Percentiles rank a stretch among this genome's conserved stretches.
Conservation (phyloP, 2,797 vertebrate genomes). For the Sebastes hubbsi region DNA sequence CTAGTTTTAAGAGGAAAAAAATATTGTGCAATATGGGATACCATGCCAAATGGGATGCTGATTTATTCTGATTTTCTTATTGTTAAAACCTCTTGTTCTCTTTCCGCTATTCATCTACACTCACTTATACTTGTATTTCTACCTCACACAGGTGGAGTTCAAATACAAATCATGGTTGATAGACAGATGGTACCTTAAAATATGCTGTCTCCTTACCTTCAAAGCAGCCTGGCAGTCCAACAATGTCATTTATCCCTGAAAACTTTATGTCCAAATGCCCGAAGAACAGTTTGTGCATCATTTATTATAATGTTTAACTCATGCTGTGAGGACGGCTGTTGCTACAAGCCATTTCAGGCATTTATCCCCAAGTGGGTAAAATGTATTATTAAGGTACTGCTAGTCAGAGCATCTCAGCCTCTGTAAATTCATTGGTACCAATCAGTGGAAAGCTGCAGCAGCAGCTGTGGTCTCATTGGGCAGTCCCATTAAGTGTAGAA, state of each 20-base stretch:
- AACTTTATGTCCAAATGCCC: not conserved
- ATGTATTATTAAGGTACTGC: not conserved
- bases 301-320: not conserved
- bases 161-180: not conserved
- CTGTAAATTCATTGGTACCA: not conserved
- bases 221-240: not conserved
- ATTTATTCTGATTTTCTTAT: not conserved
- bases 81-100: not conserved
- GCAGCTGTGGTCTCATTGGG: not conserved
- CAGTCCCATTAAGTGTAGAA: not conserved
- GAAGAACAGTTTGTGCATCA: not conserved
- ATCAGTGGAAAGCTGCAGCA: not conserved
- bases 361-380: slow-evolving; percentile 7
- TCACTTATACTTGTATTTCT: not conserved
- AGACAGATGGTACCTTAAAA: not conserved
- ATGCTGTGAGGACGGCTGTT: not conserved
- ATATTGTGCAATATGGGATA: not conserved
- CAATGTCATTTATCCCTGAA: not conserved
- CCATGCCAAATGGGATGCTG: not conserved
- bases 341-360: not conserved
- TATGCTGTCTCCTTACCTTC: not conserved
- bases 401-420: not conserved
- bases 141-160: not conserved
- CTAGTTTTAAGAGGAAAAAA: not conserved
- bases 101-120: not conserved